Percentiles rank a stretch among this genome's conserved stretches.
Conservation (phyloP, 1,140 invertebrate genomes). For the Ceratina australensis region DNA sequence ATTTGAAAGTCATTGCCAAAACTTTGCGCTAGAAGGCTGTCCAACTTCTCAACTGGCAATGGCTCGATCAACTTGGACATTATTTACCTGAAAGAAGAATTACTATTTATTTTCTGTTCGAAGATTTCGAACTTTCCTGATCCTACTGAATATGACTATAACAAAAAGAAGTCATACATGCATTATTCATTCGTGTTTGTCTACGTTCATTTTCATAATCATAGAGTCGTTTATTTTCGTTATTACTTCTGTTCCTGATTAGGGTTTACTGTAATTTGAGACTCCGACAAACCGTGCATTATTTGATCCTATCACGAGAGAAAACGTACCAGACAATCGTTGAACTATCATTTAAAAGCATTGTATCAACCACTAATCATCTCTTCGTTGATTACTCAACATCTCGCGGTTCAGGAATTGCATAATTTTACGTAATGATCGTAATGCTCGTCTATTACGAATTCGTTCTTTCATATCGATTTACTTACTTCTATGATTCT, state of each 20-base stretch:
- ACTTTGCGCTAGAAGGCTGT: slow-evolving; percentile 61
- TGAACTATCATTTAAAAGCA: slow-evolving; percentile 12
- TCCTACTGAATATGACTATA: neutral
- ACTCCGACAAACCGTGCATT: no score
- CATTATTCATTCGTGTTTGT: no score
- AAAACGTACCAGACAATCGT: neutral
- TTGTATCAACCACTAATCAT: slow-evolving; percentile 4
- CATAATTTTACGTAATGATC: slow-evolving; percentile 1
- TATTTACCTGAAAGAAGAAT: slow-evolving; percentile 47
- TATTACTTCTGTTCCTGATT: no score
- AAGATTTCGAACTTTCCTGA: neutral
- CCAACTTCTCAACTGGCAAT: slow-evolving; percentile 68
- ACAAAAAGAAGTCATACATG: no score
- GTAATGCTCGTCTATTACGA: neutral
- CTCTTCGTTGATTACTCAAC: neutral
- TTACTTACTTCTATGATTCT: neutral
- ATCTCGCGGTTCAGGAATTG: neutral
- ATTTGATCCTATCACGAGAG: no score
- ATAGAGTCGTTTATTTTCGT: no score
- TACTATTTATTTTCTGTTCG: neutral
- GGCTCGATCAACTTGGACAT: slow-evolving; percentile 62
- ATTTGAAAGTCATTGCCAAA: slow-evolving; percentile 62
- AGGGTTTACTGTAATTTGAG: no score
- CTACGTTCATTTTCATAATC: no score
- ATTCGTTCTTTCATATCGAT: neutral